Evolutionary conservation across 1,140 invertebrate genomes (phyloP), one percentile per base, ranked within the genome.

Genomic region (Manduca sexta): DNA sequence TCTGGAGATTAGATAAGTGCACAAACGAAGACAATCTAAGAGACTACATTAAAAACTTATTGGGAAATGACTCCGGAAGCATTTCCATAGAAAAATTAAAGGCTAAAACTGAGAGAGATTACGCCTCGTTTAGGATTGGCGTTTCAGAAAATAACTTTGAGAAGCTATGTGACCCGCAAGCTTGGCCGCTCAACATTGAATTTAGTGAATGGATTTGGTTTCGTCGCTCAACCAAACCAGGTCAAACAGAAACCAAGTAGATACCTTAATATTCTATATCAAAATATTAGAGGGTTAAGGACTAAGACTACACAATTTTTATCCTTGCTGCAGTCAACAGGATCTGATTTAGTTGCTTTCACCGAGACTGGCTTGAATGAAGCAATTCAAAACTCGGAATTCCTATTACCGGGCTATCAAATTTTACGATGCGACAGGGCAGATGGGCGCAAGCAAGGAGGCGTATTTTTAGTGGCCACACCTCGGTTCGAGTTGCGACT

Each of bases 361-460:
- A 47, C 41, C 0, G 51, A 53, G 18, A 48, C 51, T 10, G 47
- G 45, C 13, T 16, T 53, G 5, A 21, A 33, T 10, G 47, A 40
- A 33, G n/a, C 33, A 1, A 34, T 53, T 5, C 16, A 6, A 39
- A 11, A 48, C 13, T 30, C 16, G 8, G 49, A 55, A 46, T 10
- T 55, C 8, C 52, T 49, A 30, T 45, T 45, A 1, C 13, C 45
- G 0, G 41, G 48, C 3, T 60, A 60, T 31, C 14, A 7, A 6
- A 45, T 60, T 4, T 4, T 54, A 6, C 40, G 56, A 0, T 34
- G 40, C 1, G 56, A 60, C 16, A 38, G 56, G 1, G 30, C 11
- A 0, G 48, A 37, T 14, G 52, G 51, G 7, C 26, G n/a, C 1
- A 52, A 52, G 8, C 54, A 52, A 52, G 52, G 56, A n/a, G 56